Percentiles rank a stretch among this genome's conserved stretches.
phyloP scores from a whole-genome alignment of 2,888 invertebrate genomes.

The Hermaeophaga mercurialis region DNA sequence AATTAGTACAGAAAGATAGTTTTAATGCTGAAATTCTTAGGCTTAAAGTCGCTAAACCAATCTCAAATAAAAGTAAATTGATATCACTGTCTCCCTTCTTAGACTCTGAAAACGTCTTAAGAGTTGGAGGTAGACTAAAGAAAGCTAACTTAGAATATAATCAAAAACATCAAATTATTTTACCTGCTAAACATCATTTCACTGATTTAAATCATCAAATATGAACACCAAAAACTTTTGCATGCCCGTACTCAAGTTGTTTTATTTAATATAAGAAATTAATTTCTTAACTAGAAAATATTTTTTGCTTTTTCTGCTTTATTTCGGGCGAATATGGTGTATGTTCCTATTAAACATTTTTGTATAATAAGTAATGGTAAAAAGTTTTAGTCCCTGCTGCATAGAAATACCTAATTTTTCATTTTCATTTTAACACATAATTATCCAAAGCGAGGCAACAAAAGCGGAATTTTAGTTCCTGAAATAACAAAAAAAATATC shows the following conservation, averaged over 20 bases:
- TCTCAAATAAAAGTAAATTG: conserved; percentile 11
- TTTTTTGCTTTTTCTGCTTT: too few species aligned
- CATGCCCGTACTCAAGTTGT: conserved; percentile 4
- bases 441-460: too few species aligned
- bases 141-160: not conserved
- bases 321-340: too few species aligned
- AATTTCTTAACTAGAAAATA: too few species aligned
- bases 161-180: conserved; percentile 11
- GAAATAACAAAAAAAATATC: too few species aligned
- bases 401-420: too few species aligned
- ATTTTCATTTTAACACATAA: too few species aligned
- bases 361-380: too few species aligned
- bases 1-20: not conserved
- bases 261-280: conserved; percentile 1
- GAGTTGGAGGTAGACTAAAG: conserved; percentile 8
- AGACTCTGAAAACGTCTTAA: not conserved
- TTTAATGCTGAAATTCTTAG: conserved; percentile 22
- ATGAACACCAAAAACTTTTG: conserved; percentile 5
- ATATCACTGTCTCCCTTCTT: conserved; percentile 7
- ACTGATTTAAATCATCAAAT: conserved; percentile 3
- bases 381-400: too few species aligned
- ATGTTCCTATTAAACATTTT: too few species aligned
- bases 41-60: not conserved
- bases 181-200: not conserved
- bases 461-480: too few species aligned